These are phyloP conservation scores for Ethmia dodecea DNA, from an alignment of 2,888 invertebrate genomes.

Conservation along the genomic window DNA sequence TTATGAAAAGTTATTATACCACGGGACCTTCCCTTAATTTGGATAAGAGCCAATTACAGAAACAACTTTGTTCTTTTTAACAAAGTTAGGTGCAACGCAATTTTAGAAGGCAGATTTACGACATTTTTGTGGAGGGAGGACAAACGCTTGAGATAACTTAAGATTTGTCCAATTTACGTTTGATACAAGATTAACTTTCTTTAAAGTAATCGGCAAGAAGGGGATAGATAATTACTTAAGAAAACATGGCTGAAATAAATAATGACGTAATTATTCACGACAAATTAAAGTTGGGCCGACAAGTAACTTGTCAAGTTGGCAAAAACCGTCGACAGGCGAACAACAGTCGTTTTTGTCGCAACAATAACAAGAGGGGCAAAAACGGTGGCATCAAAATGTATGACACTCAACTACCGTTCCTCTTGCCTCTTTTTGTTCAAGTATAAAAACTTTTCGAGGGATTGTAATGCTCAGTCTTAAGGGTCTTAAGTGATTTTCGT, in stretches of 20 bases:
- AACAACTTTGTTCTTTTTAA: conserved; percentile 41
- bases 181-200: conserved; percentile 35
- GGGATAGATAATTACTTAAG: conserved; percentile 12
- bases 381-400: conserved; percentile 64
- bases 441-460: conserved; percentile 48
- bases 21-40: conserved; percentile 49
- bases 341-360: conserved; percentile 57
- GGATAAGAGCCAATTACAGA: conserved; percentile 61
- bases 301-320: conserved; percentile 61
- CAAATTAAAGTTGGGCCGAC: conserved; percentile 49
- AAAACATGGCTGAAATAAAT: conserved; percentile 24
- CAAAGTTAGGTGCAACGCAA: conserved; percentile 54
- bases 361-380: conserved; percentile 54
- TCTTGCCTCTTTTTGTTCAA: conserved; percentile 40
- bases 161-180: conserved; percentile 41
- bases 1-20: conserved; percentile 68
- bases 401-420: conserved; percentile 50
- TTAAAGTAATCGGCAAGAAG: conserved; percentile 10
- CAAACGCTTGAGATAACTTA: conserved; percentile 37
- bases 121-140: conserved; percentile 41
- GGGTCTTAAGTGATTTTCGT: conserved; percentile 48
- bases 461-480: conserved; percentile 42
- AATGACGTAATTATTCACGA: conserved; percentile 66
- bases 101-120: conserved; percentile 52
- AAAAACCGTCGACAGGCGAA: conserved; percentile 63